Base-by-base conservation (phyloP, 2,113 vertebrate species). In the Callipepla californica region DNA sequence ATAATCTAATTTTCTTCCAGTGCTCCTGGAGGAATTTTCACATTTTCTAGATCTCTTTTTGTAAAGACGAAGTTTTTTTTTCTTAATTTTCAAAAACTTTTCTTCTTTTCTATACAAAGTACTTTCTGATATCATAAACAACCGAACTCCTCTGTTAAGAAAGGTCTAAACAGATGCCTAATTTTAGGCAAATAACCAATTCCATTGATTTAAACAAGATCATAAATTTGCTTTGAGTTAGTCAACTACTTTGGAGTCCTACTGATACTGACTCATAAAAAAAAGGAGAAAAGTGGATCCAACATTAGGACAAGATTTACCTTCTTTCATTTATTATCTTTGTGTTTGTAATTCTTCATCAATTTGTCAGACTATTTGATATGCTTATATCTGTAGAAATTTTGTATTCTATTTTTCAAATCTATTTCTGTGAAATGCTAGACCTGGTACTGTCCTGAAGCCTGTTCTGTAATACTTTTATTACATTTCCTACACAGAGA, bases 181-280 rank as follows among this genome's bases (percentile, higher is more conserved):
- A 88, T 55, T 87, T 82, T 42, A 82, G 38, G 47, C 16, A 47
- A 58, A 38, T 73, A 55, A 93, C 45, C 9, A 57, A 3, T 63
- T 77, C 51, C 20, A 38, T 17, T 53, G 78, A 80, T 87, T 94
- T 91, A 80, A 91, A 70, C 40, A 69, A 77, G 55, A 79, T 92
- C 92, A 91, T 95, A 96, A 25, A 73, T 97, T 94, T 95, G 32
- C 86, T 95, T 97, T 80, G 68, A 78, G 19, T 73, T 93, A 72
- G 16, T 25, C 68, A 55, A 67, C 25, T 65, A 3, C 85, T 72
- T 74, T 53, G 55, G 51, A 66, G 11, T 42, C 65, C 63, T 73
- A 36, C 59, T 90, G 80, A 85, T 74, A 50, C 85, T 65, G 55
- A 80, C 47, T 84, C 76, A 45, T 89, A 96, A 95, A 83, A 93